phyloP scores from a whole-genome alignment of 2,797 vertebrate genomes.

The Mus caroli region DNA sequence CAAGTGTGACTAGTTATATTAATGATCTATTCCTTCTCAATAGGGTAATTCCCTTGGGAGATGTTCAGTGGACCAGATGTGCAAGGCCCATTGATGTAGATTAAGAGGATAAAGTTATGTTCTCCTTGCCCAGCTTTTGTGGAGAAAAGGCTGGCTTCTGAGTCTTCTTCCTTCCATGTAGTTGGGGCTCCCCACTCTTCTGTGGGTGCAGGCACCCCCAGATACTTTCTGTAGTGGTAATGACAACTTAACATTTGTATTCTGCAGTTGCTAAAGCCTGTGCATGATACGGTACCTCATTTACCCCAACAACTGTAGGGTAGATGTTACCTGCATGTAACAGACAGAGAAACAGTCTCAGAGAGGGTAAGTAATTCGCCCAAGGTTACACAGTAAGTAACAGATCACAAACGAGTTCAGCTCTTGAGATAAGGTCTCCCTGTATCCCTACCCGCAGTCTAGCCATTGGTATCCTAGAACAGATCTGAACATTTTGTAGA shows the following conservation, averaged over 20 bases:
- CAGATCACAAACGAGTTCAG: conserved; percentile 24
- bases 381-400: conserved; percentile 70
- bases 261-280: conserved; percentile 71
- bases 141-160: not conserved
- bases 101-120: not conserved
- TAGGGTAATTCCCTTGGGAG: conserved; percentile 50
- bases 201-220: not conserved
- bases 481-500: not conserved
- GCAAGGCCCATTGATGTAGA: conserved; percentile 14
- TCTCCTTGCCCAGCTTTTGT: not conserved
- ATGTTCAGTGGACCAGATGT: conserved; percentile 40
- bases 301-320: conserved; percentile 68
- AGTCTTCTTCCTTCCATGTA: not conserved
- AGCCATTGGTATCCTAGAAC: not conserved
- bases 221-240: not conserved
- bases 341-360: conserved; percentile 67
- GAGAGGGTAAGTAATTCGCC: conserved; percentile 67
- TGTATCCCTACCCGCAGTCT: not conserved
- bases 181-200: not conserved
- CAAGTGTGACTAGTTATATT: conserved; percentile 34
- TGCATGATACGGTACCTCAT: conserved; percentile 51
- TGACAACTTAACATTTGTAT: conserved; percentile 44
- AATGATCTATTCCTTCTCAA: conserved; percentile 52
- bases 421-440: conserved; percentile 35
- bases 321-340: conserved; percentile 68